Percentiles rank a stretch among this genome's conserved stretches.
These are phyloP conservation scores for Xiphydria camelus DNA, from an alignment of 2,888 invertebrate species.

Conservation along the genomic window DNA sequence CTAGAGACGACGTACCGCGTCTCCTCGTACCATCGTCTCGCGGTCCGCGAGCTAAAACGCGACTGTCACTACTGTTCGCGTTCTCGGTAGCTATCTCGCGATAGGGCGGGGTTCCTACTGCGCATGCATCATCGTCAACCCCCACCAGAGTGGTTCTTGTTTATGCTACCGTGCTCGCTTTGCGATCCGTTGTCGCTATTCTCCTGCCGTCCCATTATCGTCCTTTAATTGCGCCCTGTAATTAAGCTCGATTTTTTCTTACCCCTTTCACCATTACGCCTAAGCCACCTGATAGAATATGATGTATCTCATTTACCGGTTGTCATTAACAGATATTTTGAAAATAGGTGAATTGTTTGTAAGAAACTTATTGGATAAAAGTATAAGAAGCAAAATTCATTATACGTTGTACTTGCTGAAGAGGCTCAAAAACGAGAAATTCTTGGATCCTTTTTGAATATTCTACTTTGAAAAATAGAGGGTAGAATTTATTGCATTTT, in stretches of 20 bases:
- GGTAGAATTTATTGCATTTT: too few species aligned
- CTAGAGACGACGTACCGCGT: too few species aligned
- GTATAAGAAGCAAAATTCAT: too few species aligned
- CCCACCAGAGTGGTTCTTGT: conserved; percentile 36
- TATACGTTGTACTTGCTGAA: too few species aligned
- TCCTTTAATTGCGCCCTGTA: conserved; percentile 38
- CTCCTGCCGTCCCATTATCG: conserved; percentile 31
- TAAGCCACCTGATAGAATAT: conserved; percentile 25
- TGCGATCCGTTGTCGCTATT: conserved; percentile 12
- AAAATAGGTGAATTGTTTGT: too few species aligned
- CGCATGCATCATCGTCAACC: conserved; percentile 43
- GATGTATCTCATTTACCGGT: too few species aligned
- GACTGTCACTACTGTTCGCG: conserved; percentile 31
- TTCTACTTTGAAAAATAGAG: too few species aligned
- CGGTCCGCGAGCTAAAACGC: conserved; percentile 40
- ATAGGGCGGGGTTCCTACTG: conserved; percentile 53
- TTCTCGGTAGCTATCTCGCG: conserved; percentile 20
- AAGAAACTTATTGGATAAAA: too few species aligned
- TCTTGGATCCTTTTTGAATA: too few species aligned
- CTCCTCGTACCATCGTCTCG: conserved; percentile 39
- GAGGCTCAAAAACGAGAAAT: too few species aligned
- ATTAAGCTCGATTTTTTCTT: conserved; percentile 28
- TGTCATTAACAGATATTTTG: too few species aligned
- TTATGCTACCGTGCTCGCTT: conserved; percentile 38
- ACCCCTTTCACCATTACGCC: conserved; percentile 24